Evolutionary conservation across 92 coral and sea anemone genomes (phyloP).

Genomic region (Actinernus sp.): DNA sequence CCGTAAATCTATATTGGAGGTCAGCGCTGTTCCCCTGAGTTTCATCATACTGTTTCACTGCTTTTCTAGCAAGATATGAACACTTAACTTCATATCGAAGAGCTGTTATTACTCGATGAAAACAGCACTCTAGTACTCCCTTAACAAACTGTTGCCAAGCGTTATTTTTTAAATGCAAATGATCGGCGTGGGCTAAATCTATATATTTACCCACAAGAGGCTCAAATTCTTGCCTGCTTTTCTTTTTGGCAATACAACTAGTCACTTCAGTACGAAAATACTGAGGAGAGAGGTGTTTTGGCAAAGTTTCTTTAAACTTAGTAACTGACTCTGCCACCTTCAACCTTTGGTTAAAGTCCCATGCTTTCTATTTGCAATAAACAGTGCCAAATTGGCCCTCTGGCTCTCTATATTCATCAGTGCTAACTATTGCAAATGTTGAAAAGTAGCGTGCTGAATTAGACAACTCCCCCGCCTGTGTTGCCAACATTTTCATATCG

Average conservation of each 20-base stretch:
- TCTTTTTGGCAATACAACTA: slow-evolving; percentile 39
- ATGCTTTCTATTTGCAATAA: slow-evolving; percentile 44
- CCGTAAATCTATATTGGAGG: too few species aligned
- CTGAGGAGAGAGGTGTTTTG: slow-evolving; percentile 38
- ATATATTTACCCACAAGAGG: slow-evolving; percentile 15
- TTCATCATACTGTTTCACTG: slow-evolving; percentile 38
- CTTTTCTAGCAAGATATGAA: slow-evolving; percentile 38
- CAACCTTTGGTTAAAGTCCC: slow-evolving; percentile 43
- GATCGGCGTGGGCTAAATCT: slow-evolving; percentile 29
- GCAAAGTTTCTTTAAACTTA: too few species aligned
- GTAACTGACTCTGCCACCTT: slow-evolving; percentile 41
- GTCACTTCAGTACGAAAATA: slow-evolving; percentile 44
- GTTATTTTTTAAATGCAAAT: too few species aligned
- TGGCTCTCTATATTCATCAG: too few species aligned
- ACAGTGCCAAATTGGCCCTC: too few species aligned
- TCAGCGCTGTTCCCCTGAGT: too few species aligned
- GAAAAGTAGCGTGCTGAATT: too few species aligned
- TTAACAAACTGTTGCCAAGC: slow-evolving; percentile 17
- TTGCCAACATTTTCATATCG: too few species aligned
- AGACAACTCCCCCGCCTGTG: too few species aligned
- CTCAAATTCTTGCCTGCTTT: slow-evolving; percentile 51
- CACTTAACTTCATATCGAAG: slow-evolving; percentile 35
- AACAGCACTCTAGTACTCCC: slow-evolving; percentile 21
- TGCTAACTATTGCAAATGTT: slow-evolving; percentile 29
- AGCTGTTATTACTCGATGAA: slow-evolving; percentile 41